phyloP scores from a whole-genome alignment of 2,888 invertebrate genomes.

The Lysandra bellargus region DNA sequence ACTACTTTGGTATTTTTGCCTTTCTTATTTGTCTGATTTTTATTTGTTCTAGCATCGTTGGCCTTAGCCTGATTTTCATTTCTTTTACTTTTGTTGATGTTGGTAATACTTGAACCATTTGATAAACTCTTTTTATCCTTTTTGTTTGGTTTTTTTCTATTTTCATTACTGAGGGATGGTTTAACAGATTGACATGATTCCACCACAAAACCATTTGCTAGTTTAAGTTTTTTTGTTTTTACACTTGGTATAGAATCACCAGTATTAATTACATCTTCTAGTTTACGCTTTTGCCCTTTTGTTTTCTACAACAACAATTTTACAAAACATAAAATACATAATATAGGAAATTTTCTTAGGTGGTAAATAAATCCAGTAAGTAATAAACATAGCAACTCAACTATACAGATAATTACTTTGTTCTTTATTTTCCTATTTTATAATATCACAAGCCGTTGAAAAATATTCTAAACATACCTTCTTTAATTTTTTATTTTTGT shows the following conservation, averaged over 20 bases:
- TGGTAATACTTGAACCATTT: not conserved
- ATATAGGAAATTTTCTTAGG: not conserved
- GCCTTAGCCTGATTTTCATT: not conserved
- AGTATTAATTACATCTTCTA: constrained; percentile 34
- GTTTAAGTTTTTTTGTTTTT: constrained; percentile 56
- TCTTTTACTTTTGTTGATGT: not conserved
- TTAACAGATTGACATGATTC: constrained; percentile 53
- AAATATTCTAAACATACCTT: constrained; percentile 53
- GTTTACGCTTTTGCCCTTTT: constrained; percentile 35
- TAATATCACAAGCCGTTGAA: constrained; percentile 31
- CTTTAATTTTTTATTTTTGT: constrained; percentile 62
- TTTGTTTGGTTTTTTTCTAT: constrained; percentile 37
- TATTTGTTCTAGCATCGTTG: not conserved
- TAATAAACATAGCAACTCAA: too few species aligned
- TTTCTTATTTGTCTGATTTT: not conserved
- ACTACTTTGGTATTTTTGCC: not conserved
- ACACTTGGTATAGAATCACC: constrained; percentile 36
- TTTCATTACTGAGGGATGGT: constrained; percentile 57
- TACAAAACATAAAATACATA: not conserved
- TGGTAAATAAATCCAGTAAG: too few species aligned
- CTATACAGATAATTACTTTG: too few species aligned
- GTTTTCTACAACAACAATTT: constrained; percentile 18
- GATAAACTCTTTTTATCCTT: constrained; percentile 29
- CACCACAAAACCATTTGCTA: constrained; percentile 65
- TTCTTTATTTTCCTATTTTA: not conserved